Percentiles rank a stretch among this genome's conserved stretches.
Evolutionary conservation across 2,888 invertebrate genomes (phyloP).

Genomic region (Diarsia brunnea): DNA sequence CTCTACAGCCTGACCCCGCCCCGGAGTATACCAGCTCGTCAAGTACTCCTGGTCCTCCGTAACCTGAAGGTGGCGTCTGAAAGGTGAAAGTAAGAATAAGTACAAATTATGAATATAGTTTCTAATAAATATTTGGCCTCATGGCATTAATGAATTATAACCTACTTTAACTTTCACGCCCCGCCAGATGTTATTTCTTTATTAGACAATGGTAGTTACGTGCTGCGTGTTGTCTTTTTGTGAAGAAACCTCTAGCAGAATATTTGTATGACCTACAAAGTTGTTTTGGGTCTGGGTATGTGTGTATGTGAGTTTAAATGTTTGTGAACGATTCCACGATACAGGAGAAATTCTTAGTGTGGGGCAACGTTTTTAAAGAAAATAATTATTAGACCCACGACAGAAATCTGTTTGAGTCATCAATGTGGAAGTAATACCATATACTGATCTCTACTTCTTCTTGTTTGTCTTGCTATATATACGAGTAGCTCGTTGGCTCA

Average conservation of each 20-base stretch:
- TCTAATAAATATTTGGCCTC: not conserved
- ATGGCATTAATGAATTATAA: too few relatives aligned
- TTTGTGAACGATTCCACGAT: too few relatives aligned
- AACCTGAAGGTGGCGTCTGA: slow-evolving; percentile 96
- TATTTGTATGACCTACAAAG: too few relatives aligned
- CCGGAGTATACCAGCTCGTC: slow-evolving; percentile 98
- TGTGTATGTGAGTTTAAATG: too few relatives aligned
- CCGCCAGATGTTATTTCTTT: too few relatives aligned
- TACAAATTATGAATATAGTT: not conserved
- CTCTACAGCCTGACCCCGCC: slow-evolving; percentile 97
- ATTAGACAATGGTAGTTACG: not conserved
- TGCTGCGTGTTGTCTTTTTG: not conserved
- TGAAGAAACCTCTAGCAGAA: not conserved
- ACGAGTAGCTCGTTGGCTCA: too few relatives aligned
- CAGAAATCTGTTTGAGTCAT: not conserved
- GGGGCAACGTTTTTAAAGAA: too few relatives aligned
- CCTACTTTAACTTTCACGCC: too few relatives aligned
- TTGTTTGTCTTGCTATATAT: too few relatives aligned
- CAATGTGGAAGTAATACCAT: not conserved
- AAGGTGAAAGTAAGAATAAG: slow-evolving; percentile 28
- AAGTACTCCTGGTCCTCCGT: slow-evolving; percentile 91
- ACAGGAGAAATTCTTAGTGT: too few relatives aligned
- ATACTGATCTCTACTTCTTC: not conserved
- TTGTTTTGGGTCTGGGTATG: too few relatives aligned
- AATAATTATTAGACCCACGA: too few relatives aligned